Base-by-base conservation (phyloP, 2,797 vertebrate genomes). In the Muraenolepis orangiensis region DNA sequence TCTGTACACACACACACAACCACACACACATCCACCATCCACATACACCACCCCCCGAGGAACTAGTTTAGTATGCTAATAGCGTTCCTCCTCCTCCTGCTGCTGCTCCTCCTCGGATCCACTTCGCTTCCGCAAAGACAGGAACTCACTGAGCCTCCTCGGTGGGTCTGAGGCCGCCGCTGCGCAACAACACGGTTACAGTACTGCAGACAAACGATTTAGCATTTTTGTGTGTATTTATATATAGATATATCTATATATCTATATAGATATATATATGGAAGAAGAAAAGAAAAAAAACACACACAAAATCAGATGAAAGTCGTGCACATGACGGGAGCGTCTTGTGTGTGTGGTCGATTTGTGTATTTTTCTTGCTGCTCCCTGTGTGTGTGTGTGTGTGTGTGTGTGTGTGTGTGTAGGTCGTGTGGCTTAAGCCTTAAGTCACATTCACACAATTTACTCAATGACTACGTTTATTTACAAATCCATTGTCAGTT, bases 41-140 rank as follows among this genome's bases (percentile, higher is more conserved):
- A n/a, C n/a, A n/a, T n/a, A n/a, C n/a, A n/a, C n/a, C n/a, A n/a
- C 67, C 32, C n/a, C n/a, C 29, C 18, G 42, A 26, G 32, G 75
- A 28, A 78, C 75, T 76, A 72, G 74, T 86, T n/a, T 76, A 78
- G 74, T 86, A 85, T 84, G 85, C 78, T 85, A 82, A 83, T 88
- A 72, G 78, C 13, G 78, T 84, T 72, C 81, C 10, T 12, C 36
- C 4, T 38, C 88, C 87, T 86, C 90, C 90, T 12, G 5, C 4
- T 38, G 87, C 87, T 86, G 89, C 90, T 89, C 80, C 73, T 66
- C 76, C 77, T 23, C 72, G 71, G n/a, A n/a, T n/a, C n/a, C n/a
- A n/a, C n/a, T 81, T 23, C 51, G 80, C 91, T 91, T 90, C 91
- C 90, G 90, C 89, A 90, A 89, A 87, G 74, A 68, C 78, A 76